phyloP scores from a whole-genome alignment of 2,888 invertebrate species.

The Aporophyla nigra region DNA sequence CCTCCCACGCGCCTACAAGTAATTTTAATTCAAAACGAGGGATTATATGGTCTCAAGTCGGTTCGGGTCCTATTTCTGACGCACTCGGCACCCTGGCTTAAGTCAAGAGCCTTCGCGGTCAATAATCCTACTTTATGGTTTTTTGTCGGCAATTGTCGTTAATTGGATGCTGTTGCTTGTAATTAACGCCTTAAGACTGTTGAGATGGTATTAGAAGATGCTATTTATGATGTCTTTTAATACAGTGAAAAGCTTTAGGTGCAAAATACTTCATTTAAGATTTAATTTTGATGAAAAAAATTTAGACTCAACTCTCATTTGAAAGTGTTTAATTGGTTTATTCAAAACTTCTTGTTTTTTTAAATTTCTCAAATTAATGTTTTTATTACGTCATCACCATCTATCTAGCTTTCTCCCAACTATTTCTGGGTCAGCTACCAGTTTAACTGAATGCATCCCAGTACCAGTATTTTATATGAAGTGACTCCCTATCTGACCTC shows the following conservation, averaged over 20 bases:
- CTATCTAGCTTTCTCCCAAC: no score
- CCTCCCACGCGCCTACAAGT: conserved; percentile 53
- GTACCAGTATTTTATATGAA: no score
- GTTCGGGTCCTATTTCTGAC: conserved; percentile 72
- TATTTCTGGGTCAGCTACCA: no score
- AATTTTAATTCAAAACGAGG: conserved; percentile 75
- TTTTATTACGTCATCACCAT: no score
- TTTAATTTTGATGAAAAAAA: background rate
- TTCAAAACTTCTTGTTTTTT: background rate
- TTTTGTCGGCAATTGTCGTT: conserved; percentile 40
- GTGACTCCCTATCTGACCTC: no score
- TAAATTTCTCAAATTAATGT: no score
- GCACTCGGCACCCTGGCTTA: conserved; percentile 55
- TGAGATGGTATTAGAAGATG: conserved; percentile 27
- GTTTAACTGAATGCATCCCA: no score
- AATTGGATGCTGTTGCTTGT: conserved; percentile 36
- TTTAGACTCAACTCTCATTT: background rate
- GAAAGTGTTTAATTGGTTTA: background rate
- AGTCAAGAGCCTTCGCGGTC: conserved; percentile 54
- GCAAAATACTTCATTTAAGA: background rate
- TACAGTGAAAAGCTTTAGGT: background rate
- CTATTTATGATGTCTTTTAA: conserved; percentile 32
- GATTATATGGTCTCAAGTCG: conserved; percentile 73
- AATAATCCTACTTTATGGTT: conserved; percentile 53
- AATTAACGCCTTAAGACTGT: conserved; percentile 46